These are phyloP conservation scores for Trachelus iudaicus DNA, from an alignment of 2,888 invertebrate genomes.

Conservation along the genomic window DNA sequence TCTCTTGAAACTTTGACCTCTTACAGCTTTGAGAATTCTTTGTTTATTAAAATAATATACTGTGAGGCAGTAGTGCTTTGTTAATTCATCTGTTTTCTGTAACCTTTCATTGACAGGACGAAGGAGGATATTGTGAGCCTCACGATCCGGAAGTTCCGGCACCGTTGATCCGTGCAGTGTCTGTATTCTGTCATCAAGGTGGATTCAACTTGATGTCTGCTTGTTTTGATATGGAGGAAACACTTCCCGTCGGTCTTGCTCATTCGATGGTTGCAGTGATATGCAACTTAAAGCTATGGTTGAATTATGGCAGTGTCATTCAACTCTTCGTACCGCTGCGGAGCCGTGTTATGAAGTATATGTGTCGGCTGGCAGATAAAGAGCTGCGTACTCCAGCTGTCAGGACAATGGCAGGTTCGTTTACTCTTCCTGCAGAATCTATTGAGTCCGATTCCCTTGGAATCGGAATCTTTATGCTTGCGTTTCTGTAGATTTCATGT, in stretches of 20 bases:
- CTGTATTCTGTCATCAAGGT: constrained; percentile 90
- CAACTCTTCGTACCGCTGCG: constrained; percentile 90
- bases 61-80: constrained; percentile 39
- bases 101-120: constrained; percentile 74
- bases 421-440: background rate
- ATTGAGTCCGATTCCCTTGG: background rate
- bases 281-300: constrained; percentile 92
- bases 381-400: constrained; percentile 89
- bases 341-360: constrained; percentile 87
- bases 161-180: constrained; percentile 90
- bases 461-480: background rate
- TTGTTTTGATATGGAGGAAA: constrained; percentile 83
- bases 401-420: constrained; percentile 89
- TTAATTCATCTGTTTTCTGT: background rate
- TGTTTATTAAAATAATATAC: constrained; percentile 26
- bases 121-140: constrained; percentile 89
- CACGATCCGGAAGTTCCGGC: constrained; percentile 95
- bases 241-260: constrained; percentile 88
- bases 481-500: constrained; percentile 83
- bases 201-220: constrained; percentile 89
- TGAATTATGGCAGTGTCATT: constrained; percentile 90
- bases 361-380: constrained; percentile 93
- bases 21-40: background rate
- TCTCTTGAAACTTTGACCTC: background rate
- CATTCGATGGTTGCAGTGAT: constrained; percentile 93